phyloP scores from a whole-genome alignment of 2,113 vertebrate species.

The Mionectes macconnelli region DNA sequence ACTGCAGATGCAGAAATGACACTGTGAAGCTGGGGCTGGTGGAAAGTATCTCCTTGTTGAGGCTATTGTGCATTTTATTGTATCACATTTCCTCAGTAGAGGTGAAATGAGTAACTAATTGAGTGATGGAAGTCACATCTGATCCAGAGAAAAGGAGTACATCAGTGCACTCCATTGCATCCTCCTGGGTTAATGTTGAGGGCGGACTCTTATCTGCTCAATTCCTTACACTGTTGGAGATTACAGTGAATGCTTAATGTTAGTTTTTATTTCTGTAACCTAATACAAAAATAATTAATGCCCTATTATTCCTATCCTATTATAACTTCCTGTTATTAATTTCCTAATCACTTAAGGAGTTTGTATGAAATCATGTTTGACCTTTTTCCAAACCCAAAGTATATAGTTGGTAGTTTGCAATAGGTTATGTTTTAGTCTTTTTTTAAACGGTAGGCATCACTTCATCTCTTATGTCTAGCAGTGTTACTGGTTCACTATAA shows the following conservation, averaged over 20 bases:
- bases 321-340: too few relatives aligned
- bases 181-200: not conserved
- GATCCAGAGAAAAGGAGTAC: not conserved
- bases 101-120: not conserved
- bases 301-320: not conserved
- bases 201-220: not conserved
- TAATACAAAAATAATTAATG: not conserved
- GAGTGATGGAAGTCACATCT: not conserved
- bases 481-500: not conserved
- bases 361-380: not conserved
- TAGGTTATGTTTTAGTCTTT: not conserved
- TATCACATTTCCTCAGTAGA: not conserved
- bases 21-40: not conserved
- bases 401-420: not conserved
- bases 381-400: not conserved
- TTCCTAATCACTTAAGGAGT: not conserved
- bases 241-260: not conserved
- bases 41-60: not conserved
- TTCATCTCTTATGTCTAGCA: not conserved
- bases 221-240: not conserved
- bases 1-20: not conserved
- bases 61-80: not conserved
- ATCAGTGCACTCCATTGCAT: not conserved
- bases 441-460: not conserved
- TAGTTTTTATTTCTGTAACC: not conserved